Evolutionary conservation across 2,113 vertebrate genomes (phyloP), one percentile per base, ranked within the genome.

Genomic region (Tetrao urogallus): DNA sequence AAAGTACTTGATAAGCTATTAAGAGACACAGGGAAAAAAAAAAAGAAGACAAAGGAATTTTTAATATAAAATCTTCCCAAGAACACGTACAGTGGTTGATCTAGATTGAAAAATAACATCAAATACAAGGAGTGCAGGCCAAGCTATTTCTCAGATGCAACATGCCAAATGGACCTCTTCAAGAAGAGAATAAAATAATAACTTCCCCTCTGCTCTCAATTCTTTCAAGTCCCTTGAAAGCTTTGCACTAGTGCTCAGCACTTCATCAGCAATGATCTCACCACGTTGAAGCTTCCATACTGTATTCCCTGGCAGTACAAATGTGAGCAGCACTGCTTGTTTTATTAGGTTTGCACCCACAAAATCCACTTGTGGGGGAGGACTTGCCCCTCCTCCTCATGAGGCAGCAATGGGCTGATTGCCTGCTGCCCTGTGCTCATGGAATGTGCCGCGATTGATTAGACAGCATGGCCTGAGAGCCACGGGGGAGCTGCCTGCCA

Each of bases 271-370:
- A 92, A 18, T 69, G 63, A 3, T 48, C 60, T 76, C 75, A 81
- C 84, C 84, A 40, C 17, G 65, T 47, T 88, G 72, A 81, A 88
- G 69, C 57, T 82, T 97, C 79, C 82, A 82, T 79, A 74, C 76
- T 77, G 57, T 65, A 71, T 74, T 92, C 76, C 82, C 91, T 90
- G 89, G 75, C 72, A 77, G 65, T 21, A 76, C 24, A 67, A 57
- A 58, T 52, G 60, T 81, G 78, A 93, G 70, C 5, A 6, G 54
- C 66, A 87, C 92, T 84, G 89, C 20, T 34, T 86, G 67, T 47
- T 95, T 88, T 88, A 90, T 92, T 81, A 88, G 85, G 82, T 77
- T 90, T 94, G 91, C 89, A 83, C 94, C 94, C 93, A 75, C 1
- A 8, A 69, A 91, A 74, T 73, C 57, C 76, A 72, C 89, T 58